A percentile compares a stretch with the other conserved stretches of the same genome.
phyloP scores from a whole-genome alignment of 2,888 invertebrate species.

The Gari tellinella region DNA sequence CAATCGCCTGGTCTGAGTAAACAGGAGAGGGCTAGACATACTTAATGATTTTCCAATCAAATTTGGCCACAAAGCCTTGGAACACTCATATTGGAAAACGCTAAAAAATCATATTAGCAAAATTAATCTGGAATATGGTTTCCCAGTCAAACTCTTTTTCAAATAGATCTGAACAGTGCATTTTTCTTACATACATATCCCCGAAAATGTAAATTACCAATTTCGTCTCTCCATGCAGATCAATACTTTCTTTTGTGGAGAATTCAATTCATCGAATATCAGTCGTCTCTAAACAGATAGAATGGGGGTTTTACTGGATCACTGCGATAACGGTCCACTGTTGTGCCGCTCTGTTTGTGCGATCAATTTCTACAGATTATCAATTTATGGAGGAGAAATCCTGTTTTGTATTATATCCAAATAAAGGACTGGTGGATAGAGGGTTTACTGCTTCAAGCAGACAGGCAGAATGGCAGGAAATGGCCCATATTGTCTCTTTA shows the following conservation, averaged over 20 bases:
- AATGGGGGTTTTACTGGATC: slow-evolving; percentile 20
- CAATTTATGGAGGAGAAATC: slow-evolving; percentile 55
- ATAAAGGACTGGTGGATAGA: slow-evolving; percentile 53
- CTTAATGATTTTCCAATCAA: too few relatives aligned
- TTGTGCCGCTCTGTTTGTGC: slow-evolving; percentile 26
- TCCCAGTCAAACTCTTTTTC: too few relatives aligned
- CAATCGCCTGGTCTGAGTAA: too few relatives aligned
- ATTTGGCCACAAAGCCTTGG: too few relatives aligned
- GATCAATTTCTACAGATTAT: slow-evolving; percentile 58
- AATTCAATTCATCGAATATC: slow-evolving; percentile 39
- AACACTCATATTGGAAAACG: too few relatives aligned
- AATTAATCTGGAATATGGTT: too few relatives aligned
- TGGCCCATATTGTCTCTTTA: slow-evolving; percentile 57
- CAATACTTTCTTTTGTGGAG: slow-evolving; percentile 43
- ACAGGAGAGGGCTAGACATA: too few relatives aligned
- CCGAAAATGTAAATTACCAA: slow-evolving; percentile 22
- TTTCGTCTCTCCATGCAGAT: slow-evolving; percentile 26
- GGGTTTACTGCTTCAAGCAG: slow-evolving; percentile 44
- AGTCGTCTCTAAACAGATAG: slow-evolving; percentile 36
- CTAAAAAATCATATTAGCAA: too few relatives aligned
- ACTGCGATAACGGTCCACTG: slow-evolving; percentile 25
- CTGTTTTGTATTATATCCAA: slow-evolving; percentile 59
- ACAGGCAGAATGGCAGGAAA: slow-evolving; percentile 53
- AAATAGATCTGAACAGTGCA: slow-evolving; percentile 1
- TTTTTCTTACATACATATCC: slow-evolving; percentile 1